phyloP scores from a whole-genome alignment of 2,113 vertebrate genomes.

The Potamarius usumacintae region DNA sequence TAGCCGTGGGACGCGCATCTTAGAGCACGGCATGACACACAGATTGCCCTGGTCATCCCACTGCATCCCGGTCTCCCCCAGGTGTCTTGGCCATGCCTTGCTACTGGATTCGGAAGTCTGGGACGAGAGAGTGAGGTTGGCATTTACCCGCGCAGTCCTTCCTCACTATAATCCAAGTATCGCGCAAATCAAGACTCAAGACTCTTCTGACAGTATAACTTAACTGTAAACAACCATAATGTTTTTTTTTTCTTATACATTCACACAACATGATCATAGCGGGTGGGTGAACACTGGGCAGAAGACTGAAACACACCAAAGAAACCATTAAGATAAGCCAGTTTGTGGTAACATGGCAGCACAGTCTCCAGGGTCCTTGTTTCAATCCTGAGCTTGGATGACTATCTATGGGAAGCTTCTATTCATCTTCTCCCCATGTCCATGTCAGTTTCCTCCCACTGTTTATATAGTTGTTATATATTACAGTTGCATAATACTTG shows the following conservation, averaged over 20 bases:
- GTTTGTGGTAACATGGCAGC: not conserved
- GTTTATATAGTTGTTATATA: not conserved
- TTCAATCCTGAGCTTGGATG: not conserved
- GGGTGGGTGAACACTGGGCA: not conserved
- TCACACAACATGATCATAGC: not conserved
- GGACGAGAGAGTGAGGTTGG: too few species aligned
- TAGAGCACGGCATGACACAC: too few species aligned
- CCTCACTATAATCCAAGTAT: too few species aligned
- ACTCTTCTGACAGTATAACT: not conserved
- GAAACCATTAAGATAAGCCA: not conserved
- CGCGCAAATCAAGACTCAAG: too few species aligned
- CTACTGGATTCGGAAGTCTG: too few species aligned
- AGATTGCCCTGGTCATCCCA: too few species aligned
- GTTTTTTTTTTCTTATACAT: not conserved
- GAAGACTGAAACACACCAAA: not conserved
- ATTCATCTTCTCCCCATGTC: not conserved
- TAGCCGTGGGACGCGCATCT: too few species aligned
- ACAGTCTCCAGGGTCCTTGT: not conserved
- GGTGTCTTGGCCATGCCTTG: too few species aligned
- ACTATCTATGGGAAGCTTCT: not conserved
- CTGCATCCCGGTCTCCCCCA: too few species aligned
- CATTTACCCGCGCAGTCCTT: too few species aligned
- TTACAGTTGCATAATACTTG: not conserved
- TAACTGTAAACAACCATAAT: not conserved
- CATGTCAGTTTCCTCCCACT: not conserved